phyloP scores from a whole-genome alignment of 2,888 invertebrate genomes.

The Bimastos eiseni region DNA sequence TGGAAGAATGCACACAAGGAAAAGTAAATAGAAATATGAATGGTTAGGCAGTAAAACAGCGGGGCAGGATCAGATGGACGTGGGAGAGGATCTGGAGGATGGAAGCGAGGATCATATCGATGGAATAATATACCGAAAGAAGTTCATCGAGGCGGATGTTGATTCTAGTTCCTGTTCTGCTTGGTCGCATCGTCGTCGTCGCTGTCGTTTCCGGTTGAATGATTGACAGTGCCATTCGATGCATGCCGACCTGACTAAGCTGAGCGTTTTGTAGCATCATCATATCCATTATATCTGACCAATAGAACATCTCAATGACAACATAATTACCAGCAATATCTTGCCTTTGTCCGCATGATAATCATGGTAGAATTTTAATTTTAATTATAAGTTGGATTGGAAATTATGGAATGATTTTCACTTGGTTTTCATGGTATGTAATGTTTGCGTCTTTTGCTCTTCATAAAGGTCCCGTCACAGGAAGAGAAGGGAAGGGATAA shows the following conservation, averaged over 20 bases:
- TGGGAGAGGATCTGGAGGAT: too few species aligned
- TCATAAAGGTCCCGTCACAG: neutral
- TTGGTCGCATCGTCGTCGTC: neutral
- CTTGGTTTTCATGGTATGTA: neutral
- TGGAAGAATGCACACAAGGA: too few species aligned
- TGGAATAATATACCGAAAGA: neutral
- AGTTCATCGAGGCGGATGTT: slow-evolving; percentile 2
- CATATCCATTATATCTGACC: neutral
- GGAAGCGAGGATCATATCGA: too few species aligned
- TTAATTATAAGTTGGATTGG: neutral
- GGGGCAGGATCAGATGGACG: too few species aligned
- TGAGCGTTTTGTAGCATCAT: neutral
- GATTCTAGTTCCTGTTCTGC: neutral
- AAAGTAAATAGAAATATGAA: too few species aligned
- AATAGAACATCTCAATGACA: neutral
- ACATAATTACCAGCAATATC: too few species aligned
- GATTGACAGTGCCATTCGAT: neutral
- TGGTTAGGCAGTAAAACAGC: too few species aligned
- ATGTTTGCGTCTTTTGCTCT: neutral
- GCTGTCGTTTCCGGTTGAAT: neutral
- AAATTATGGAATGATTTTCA: neutral
- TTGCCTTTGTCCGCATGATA: too few species aligned
- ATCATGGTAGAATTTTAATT: too few species aligned
- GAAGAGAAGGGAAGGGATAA: too few species aligned
- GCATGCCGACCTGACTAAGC: neutral